Evolutionary conservation across 2,113 vertebrate genomes (phyloP).

Genomic region (Condylura cristata): DNA sequence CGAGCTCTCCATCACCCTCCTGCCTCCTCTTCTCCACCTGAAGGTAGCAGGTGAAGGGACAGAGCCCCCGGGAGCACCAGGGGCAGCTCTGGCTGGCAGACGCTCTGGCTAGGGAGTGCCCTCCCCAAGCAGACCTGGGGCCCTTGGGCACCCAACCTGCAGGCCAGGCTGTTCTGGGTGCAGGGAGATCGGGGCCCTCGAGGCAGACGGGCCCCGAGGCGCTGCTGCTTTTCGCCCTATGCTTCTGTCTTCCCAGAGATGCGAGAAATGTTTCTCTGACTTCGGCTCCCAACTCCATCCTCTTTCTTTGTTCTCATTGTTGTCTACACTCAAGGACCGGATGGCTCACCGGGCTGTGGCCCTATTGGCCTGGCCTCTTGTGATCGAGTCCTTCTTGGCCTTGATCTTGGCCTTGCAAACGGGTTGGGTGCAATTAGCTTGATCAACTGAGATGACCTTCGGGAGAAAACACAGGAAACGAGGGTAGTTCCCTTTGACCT

Average conservation of each 20-base stretch:
- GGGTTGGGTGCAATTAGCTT: background rate
- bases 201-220: background rate
- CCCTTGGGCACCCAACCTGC: background rate
- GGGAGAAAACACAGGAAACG: rapidly evolving
- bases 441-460: background rate
- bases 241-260: background rate
- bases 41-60: background rate
- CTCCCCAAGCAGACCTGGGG: background rate
- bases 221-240: background rate
- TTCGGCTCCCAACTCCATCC: background rate
- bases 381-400: background rate
- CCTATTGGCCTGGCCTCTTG: background rate
- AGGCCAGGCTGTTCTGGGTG: background rate
- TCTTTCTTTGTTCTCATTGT: background rate
- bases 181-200: background rate
- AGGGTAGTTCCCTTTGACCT: background rate
- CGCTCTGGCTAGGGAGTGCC: rapidly evolving
- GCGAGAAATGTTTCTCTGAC: background rate
- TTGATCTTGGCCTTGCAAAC: background rate
- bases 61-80: background rate
- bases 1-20: background rate
- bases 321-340: background rate
- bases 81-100: too few species aligned
- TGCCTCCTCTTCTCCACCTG: background rate
- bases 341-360: rapidly evolving